Conservation (phyloP, 1,140 invertebrate genomes). For the Drosophila lowei region DNA sequence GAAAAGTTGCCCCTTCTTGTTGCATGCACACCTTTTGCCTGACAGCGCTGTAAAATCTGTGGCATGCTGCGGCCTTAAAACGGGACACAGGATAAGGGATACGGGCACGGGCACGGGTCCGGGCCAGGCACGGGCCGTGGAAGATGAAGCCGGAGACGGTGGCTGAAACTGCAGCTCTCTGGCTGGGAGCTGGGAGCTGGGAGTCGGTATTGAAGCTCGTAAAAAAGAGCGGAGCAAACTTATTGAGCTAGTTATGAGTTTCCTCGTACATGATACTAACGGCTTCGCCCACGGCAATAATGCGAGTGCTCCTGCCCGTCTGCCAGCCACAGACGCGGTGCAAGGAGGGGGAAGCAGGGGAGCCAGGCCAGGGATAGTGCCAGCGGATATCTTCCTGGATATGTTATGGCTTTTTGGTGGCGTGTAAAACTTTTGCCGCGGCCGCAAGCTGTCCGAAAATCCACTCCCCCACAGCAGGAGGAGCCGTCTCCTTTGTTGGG, state of each 20-base stretch:
- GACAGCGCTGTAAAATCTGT: constrained; percentile 70
- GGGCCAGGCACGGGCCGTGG: too few relatives aligned
- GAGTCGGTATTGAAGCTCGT: constrained; percentile 52
- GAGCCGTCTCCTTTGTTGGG: constrained; percentile 31
- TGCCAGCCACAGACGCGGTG: not conserved
- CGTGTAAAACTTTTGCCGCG: constrained; percentile 66
- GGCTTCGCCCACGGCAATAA: constrained; percentile 70
- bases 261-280: constrained; percentile 76
- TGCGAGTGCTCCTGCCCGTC: constrained; percentile 39
- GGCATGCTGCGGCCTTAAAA: constrained; percentile 65
- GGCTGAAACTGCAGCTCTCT: constrained; percentile 21
- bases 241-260: constrained; percentile 82
- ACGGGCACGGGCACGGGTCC: not conserved
- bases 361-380: not conserved
- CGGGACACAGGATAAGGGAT: constrained; percentile 14
- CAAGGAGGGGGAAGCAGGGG: too few relatives aligned
- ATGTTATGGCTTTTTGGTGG: constrained; percentile 76
- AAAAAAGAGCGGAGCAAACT: constrained; percentile 76
- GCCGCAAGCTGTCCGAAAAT: constrained; percentile 48
- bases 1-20: constrained; percentile 36
- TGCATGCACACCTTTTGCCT: constrained; percentile 46
- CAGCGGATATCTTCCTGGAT: constrained; percentile 33
- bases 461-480: constrained; percentile 12
- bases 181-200: constrained; percentile 4
- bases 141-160: constrained; percentile 1